Percentiles rank a stretch among this genome's conserved stretches.
phyloP scores from a whole-genome alignment of 2,888 invertebrate genomes.

The Lasioglossum figueresi region DNA sequence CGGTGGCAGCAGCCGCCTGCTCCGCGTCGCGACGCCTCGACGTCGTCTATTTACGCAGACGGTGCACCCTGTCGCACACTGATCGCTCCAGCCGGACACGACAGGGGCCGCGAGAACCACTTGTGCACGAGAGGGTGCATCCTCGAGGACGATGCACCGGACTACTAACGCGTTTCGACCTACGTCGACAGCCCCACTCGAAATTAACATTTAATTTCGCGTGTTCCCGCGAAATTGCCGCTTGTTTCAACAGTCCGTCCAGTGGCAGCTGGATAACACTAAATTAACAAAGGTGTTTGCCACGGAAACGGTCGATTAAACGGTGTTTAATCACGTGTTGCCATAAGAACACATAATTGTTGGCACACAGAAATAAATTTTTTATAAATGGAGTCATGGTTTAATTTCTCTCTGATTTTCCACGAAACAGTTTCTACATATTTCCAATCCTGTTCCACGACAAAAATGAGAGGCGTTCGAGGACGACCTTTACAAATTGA shows the following conservation, averaged over 20 bases:
- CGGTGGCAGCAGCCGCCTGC: slow-evolving; percentile 67
- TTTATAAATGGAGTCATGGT: too few species aligned
- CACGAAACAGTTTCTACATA: not conserved
- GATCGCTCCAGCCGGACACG: slow-evolving; percentile 53
- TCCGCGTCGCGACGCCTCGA: slow-evolving; percentile 24
- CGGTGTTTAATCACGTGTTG: not conserved
- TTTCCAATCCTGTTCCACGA: not conserved
- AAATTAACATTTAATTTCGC: not conserved
- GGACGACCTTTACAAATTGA: not conserved
- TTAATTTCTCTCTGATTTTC: not conserved
- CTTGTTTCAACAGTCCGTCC: not conserved
- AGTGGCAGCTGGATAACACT: not conserved
- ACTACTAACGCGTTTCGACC: not conserved
- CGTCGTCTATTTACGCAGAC: slow-evolving; percentile 62
- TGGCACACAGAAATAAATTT: not conserved
- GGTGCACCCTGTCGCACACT: slow-evolving; percentile 64
- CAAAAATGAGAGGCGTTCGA: not conserved
- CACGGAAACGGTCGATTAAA: not conserved
- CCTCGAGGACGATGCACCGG: slow-evolving; percentile 43
- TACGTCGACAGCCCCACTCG: not conserved
- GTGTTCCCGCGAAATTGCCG: not conserved
- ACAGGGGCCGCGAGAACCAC: slow-evolving; percentile 44
- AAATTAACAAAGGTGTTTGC: not conserved
- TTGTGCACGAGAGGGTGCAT: slow-evolving; percentile 34
- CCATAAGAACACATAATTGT: not conserved